phyloP scores from a whole-genome alignment of 2,113 vertebrate species.

The Taxidea taxus region DNA sequence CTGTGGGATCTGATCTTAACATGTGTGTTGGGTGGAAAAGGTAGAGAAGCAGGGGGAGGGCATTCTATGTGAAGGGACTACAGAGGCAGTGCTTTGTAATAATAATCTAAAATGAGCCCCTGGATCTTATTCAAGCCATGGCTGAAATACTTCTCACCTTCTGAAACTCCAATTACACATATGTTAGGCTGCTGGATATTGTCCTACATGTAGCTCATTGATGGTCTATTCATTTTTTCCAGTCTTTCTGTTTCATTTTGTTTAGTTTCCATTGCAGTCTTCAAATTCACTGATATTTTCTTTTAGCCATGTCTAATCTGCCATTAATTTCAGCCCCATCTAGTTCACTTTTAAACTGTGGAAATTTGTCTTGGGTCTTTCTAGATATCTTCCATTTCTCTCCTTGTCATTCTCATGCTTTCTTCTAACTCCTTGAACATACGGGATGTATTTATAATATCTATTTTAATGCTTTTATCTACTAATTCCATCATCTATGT shows the following conservation, averaged over 20 bases:
- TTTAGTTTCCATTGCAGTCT: not conserved
- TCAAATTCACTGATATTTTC: not conserved
- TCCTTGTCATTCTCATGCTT: not conserved
- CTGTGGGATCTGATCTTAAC: not conserved
- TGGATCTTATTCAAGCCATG: not conserved
- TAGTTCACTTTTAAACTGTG: not conserved
- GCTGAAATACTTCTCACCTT: not conserved
- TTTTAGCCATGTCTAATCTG: not conserved
- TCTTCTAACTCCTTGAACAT: not conserved
- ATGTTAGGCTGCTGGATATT: not conserved
- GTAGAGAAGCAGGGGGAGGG: not conserved
- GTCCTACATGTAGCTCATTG: not conserved
- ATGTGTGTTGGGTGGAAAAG: not conserved
- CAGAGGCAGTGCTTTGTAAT: not conserved
- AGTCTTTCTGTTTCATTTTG: not conserved
- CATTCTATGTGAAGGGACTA: not conserved
- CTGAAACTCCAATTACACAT: not conserved
- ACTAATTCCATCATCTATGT: not conserved
- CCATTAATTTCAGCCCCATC: not conserved
- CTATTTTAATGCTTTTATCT: not conserved
- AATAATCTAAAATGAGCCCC: not conserved
- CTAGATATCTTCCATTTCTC: not conserved
- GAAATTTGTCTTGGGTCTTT: not conserved
- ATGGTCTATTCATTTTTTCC: not conserved
- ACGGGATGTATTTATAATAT: not conserved